Evolutionary conservation across 2,888 invertebrate genomes (phyloP), one percentile per base, ranked within the genome.

Genomic region (Furcula furcula): DNA sequence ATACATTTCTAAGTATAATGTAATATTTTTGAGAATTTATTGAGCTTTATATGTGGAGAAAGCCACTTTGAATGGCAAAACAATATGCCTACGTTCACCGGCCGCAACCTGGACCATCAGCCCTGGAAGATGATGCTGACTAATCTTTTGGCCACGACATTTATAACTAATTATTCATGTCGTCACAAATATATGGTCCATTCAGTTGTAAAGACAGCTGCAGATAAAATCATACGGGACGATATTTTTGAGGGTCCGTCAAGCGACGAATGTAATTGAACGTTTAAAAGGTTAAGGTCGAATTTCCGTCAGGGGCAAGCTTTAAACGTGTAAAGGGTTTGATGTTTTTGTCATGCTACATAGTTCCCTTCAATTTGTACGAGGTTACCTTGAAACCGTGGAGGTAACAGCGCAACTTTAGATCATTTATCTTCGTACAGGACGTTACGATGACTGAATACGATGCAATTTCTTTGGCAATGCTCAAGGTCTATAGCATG

Each of bases 241-340:
- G 40, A 34, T 31, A 37, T 40, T 51, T 48, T 55, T 38, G 52
- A 54, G 41, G 44, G 42, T 46, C 36, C 45, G 45, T 49, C 48
- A 53, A 50, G 36, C 22, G 25, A 42, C 30, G 44, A 48, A 51
- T 43, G 45, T 34, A 36, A 39, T n/a, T n/a, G 31, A 33, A 41
- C 31, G 44, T 46, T 54, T 54, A 48, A 51, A 56, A 61, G 58
- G 58, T 51, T 55, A 57, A 65, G 62, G 55, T 52, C 54, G 51
- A 43, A 40, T 40, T 44, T 55, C 35, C 40, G 59, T 46, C 48
- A 46, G 45, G 50, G 55, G 50, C 57, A 41, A 30, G 38, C 28
- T 13, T 54, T 46, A 43, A 55, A 38, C 37, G 21, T 40, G 35
- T 59, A 65, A 62, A 52, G 51, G 45, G 34, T 49, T 55, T 55